These are phyloP conservation scores for Nesometra sesokonis DNA, from an alignment of 35 echinoderm and acorn worm species.

Conservation along the genomic window DNA sequence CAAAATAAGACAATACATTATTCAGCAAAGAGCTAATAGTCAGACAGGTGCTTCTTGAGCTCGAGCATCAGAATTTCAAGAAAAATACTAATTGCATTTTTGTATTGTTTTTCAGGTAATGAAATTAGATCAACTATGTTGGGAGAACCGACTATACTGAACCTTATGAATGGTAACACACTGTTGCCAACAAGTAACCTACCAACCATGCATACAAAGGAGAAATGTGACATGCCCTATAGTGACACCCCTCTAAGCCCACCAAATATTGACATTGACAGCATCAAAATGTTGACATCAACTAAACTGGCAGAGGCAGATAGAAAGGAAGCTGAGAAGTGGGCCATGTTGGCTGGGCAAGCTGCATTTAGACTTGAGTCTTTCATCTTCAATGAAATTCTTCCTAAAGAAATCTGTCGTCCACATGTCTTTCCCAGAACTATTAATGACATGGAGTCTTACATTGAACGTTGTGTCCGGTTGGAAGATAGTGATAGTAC, in stretches of 20 bases:
- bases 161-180: background rate
- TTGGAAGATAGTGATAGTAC: background rate
- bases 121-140: background rate
- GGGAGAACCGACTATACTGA: background rate
- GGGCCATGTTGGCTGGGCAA: slow-evolving; percentile 10
- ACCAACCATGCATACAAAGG: background rate
- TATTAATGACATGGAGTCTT: slow-evolving; percentile 7
- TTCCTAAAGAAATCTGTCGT: background rate
- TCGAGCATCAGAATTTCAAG: too few relatives aligned
- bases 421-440: slow-evolving; percentile 8
- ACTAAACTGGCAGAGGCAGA: background rate
- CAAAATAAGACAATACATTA: too few relatives aligned
- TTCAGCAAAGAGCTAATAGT: too few relatives aligned
- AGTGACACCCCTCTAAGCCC: background rate
- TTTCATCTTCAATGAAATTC: background rate
- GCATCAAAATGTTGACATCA: background rate
- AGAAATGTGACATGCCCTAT: background rate
- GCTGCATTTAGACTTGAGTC: slow-evolving; percentile 2
- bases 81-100: background rate
- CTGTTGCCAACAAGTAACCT: background rate
- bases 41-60: too few relatives aligned
- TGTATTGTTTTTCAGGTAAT: background rate
- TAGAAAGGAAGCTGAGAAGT: background rate
- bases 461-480: background rate
- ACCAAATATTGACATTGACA: background rate